Evolutionary conservation across 2,797 vertebrate genomes (phyloP).

Genomic region (Poliocrania exsul): DNA sequence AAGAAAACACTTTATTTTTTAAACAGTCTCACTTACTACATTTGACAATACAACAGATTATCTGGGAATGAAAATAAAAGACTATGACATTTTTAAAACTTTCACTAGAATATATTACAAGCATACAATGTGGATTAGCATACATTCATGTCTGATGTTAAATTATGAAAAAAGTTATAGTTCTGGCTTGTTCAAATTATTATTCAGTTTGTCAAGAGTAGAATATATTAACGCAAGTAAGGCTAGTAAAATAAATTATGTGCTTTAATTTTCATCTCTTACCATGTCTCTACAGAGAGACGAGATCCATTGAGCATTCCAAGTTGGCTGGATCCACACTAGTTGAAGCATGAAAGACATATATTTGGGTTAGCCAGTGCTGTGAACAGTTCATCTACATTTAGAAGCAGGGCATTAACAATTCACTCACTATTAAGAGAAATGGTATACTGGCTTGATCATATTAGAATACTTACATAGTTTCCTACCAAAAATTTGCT

Average conservation of each 20-base stretch:
- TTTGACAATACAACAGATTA: neutral
- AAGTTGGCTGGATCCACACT: neutral
- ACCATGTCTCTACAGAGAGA: neutral
- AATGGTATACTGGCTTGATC: neutral
- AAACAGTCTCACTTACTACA: neutral
- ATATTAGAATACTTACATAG: neutral
- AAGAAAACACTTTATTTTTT: neutral
- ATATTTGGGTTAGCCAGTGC: neutral
- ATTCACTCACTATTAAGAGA: neutral
- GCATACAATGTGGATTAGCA: neutral
- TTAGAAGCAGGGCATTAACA: neutral
- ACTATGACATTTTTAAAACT: neutral
- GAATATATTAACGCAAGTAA: neutral
- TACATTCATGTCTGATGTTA: neutral
- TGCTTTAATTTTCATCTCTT: neutral
- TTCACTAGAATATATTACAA: neutral
- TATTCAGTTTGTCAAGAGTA: neutral
- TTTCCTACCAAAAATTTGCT: neutral
- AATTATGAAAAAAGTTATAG: neutral
- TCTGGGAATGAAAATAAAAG: neutral
- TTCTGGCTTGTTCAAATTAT: neutral
- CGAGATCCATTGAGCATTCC: neutral
- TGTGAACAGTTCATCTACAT: neutral
- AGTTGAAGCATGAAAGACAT: neutral
- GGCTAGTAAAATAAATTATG: neutral